Percentiles rank a stretch among this genome's conserved stretches.
Evolutionary conservation across 2,113 vertebrate genomes (phyloP).

Genomic region (Microtus ochrogaster): DNA sequence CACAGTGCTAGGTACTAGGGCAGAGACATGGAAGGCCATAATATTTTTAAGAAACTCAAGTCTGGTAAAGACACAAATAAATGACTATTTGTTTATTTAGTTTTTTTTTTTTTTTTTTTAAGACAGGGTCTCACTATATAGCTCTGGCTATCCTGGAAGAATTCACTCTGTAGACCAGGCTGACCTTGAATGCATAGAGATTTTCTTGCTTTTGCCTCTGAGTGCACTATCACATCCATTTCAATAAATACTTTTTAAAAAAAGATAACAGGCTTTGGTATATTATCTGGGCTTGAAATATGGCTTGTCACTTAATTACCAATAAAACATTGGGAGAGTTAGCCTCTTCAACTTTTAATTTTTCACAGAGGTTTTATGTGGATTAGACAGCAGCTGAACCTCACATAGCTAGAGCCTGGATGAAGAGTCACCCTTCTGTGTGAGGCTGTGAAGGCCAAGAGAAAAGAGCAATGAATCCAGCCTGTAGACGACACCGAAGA

Average conservation of each 20-base stretch:
- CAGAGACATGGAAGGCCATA: background rate
- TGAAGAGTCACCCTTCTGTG: background rate
- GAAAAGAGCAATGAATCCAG: background rate
- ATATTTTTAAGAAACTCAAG: slow-evolving; percentile 33
- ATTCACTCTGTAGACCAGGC: background rate
- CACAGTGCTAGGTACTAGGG: background rate
- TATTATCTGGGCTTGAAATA: background rate
- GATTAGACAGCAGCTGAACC: background rate
- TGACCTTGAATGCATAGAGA: background rate
- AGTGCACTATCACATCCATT: background rate
- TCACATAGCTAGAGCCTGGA: background rate
- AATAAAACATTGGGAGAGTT: background rate
- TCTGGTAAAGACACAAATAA: background rate
- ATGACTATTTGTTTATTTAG: background rate
- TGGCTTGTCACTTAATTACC: background rate
- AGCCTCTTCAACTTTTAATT: background rate
- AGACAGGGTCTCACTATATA: background rate
- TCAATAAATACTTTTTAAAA: background rate
- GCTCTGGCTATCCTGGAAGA: background rate
- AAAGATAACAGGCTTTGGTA: background rate
- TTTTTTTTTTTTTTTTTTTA: background rate
- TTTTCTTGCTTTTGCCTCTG: background rate
- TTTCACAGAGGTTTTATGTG: background rate
- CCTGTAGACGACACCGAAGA: background rate
- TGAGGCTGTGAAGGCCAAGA: background rate